Conservation (phyloP, 2,113 vertebrate genomes). For the Notiomystis cincta region DNA sequence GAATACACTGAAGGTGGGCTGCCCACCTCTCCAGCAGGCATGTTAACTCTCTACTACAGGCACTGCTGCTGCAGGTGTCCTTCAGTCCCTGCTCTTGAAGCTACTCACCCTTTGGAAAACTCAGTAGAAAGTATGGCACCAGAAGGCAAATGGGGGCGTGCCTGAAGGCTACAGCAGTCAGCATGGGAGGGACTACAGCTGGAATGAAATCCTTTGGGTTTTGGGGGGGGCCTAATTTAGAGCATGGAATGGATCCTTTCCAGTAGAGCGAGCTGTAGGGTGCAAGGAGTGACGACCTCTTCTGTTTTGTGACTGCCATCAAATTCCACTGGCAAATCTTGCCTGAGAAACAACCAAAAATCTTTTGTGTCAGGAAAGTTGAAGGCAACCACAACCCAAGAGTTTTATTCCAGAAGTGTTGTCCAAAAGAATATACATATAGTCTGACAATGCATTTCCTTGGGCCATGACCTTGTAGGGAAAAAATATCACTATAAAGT, state of each 20-base stretch:
- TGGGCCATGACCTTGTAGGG: background rate
- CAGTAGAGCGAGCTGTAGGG: background rate
- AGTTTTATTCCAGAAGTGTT: background rate
- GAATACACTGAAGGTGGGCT: background rate
- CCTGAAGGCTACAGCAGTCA: background rate
- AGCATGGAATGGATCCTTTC: background rate
- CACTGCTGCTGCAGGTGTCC: background rate
- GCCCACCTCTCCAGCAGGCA: rapidly evolving
- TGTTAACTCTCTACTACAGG: background rate
- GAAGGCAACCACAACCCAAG: background rate
- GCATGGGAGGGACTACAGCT: background rate
- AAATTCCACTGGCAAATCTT: background rate
- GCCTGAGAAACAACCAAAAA: background rate
- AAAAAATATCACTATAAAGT: background rate
- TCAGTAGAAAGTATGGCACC: background rate
- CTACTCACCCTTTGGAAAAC: background rate
- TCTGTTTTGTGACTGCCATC: background rate
- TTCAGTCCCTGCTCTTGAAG: background rate
- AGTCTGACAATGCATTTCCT: background rate
- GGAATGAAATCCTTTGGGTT: background rate
- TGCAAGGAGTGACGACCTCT: background rate
- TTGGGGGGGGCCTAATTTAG: background rate
- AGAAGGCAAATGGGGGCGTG: background rate
- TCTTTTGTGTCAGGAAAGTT: background rate
- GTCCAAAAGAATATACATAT: background rate